These are phyloP conservation scores for Tetranychus piercei DNA, from an alignment of 2,888 invertebrate species.

Conservation along the genomic window DNA sequence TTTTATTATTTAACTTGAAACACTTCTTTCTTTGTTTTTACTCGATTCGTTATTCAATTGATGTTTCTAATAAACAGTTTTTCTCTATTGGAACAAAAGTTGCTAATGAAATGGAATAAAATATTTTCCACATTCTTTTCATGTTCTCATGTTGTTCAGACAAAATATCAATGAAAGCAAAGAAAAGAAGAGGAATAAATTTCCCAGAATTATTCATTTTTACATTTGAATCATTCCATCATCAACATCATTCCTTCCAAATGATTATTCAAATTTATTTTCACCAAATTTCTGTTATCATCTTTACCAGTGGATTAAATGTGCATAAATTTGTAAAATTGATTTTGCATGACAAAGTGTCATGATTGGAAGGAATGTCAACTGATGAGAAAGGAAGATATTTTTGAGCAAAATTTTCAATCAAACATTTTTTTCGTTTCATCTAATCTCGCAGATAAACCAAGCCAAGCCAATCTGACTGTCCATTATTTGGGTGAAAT, in stretches of 20 bases:
- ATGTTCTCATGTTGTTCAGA: too few relatives aligned
- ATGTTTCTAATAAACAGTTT: conserved; percentile 8
- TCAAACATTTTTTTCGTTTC: not conserved
- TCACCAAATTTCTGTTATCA: conserved; percentile 38
- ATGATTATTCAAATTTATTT: conserved; percentile 16
- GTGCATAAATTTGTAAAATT: conserved; percentile 33
- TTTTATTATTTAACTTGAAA: conserved; percentile 30
- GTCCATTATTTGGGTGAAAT: conserved; percentile 29
- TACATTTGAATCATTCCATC: too few relatives aligned
- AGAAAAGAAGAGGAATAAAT: too few relatives aligned
- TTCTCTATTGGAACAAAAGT: conserved; percentile 9
- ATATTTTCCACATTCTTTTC: too few relatives aligned
- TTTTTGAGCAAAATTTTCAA: conserved; percentile 35
- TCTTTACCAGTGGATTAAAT: conserved; percentile 38
- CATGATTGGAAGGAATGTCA: conserved; percentile 35
- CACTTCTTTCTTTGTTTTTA: not conserved
- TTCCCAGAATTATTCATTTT: too few relatives aligned
- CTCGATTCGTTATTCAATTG: not conserved
- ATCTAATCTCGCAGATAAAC: conserved; percentile 17
- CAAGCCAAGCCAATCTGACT: conserved; percentile 27
- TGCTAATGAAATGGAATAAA: not conserved
- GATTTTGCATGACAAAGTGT: too few relatives aligned
- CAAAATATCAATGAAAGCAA: too few relatives aligned
- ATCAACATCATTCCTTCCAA: conserved; percentile 10
- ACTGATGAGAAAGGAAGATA: too few relatives aligned